These are phyloP conservation scores for Ceyx cyanopectus DNA, from an alignment of 2,113 vertebrate species.

Conservation along the genomic window DNA sequence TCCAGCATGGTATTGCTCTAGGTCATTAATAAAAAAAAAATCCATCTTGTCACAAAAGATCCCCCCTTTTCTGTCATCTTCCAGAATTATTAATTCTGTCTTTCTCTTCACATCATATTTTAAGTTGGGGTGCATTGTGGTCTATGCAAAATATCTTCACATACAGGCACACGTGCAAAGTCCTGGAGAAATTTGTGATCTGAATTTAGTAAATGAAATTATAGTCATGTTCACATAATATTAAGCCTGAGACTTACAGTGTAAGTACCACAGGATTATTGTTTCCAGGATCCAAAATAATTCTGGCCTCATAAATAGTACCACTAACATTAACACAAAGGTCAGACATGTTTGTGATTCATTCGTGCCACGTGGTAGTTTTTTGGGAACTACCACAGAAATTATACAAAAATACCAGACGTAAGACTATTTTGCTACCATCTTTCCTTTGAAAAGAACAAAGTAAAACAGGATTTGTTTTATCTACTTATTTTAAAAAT, in stretches of 20 bases:
- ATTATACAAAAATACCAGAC: conserved; percentile 8
- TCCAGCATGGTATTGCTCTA: not conserved
- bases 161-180: not conserved
- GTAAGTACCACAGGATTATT: not conserved
- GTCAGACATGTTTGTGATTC: conserved; percentile 15
- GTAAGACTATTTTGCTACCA: not conserved
- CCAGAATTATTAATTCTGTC: not conserved
- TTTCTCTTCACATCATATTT: not conserved
- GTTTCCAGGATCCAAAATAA: not conserved
- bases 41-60: not conserved
- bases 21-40: not conserved
- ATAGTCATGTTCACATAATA: not conserved
- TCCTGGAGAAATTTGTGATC: not conserved
- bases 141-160: not conserved
- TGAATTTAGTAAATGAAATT: not conserved
- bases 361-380: not conserved
- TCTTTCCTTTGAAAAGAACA: conserved; percentile 12
- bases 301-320: conserved; percentile 6
- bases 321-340: conserved; percentile 11
- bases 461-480: not conserved
- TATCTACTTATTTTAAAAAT: not conserved
- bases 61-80: not conserved
- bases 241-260: not conserved
- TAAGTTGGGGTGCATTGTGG: not conserved
- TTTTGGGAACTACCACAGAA: not conserved